Conservation (phyloP, 2,888 invertebrate genomes). For the Polia nebulosa region DNA sequence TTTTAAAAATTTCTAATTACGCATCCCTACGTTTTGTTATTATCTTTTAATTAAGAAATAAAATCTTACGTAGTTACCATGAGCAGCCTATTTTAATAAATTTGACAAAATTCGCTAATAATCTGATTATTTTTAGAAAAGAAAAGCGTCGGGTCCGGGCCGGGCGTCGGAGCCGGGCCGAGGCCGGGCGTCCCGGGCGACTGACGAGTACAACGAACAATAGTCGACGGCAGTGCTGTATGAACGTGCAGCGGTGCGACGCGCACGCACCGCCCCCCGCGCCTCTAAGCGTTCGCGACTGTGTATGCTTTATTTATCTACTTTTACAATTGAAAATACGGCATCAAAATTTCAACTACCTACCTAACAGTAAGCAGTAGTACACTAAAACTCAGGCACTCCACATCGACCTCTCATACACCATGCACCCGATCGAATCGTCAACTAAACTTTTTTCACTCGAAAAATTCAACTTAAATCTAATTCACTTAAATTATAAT, state of each 20-base stretch:
- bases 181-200: constrained; percentile 42
- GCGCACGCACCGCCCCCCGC: constrained; percentile 67
- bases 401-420: constrained; percentile 89
- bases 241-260: constrained; percentile 61
- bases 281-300: constrained; percentile 83
- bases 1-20: constrained; percentile 91
- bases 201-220: constrained; percentile 62
- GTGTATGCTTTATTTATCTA: constrained; percentile 88
- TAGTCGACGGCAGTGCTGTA: constrained; percentile 74
- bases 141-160: constrained; percentile 83
- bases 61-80: constrained; percentile 90
- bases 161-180: constrained; percentile 77
- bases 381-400: constrained; percentile 90
- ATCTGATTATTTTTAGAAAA: constrained; percentile 87
- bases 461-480: constrained; percentile 90
- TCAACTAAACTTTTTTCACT: constrained; percentile 89
- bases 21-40: constrained; percentile 91
- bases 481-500: constrained; percentile 89
- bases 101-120: constrained; percentile 89
- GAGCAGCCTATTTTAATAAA: constrained; percentile 91
- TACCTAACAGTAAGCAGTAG: constrained; percentile 91
- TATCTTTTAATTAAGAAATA: constrained; percentile 91
- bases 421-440: constrained; percentile 89
- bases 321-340: constrained; percentile 89
- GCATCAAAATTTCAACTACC: constrained; percentile 90